Percentiles rank a stretch among this genome's conserved stretches.
Evolutionary conservation across 2,888 invertebrate species (phyloP).

Genomic region (Geotrupes spiniger): DNA sequence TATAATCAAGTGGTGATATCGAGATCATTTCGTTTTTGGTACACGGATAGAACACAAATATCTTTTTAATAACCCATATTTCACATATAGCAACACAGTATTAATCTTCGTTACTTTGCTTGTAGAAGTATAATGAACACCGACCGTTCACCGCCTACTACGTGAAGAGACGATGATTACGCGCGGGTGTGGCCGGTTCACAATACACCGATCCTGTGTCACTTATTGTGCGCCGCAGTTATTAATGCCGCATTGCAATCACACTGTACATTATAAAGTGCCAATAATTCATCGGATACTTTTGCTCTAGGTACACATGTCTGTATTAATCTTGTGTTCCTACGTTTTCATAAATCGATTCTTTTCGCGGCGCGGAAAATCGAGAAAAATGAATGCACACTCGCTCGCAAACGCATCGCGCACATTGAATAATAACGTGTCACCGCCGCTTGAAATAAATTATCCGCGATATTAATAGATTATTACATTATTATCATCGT

Average conservation of each 20-base stretch:
- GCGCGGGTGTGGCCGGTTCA: conserved; percentile 29
- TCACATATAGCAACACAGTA: conserved; percentile 31
- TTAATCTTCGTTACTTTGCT: conserved; percentile 42
- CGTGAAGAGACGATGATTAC: conserved; percentile 31
- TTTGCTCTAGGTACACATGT: conserved; percentile 13
- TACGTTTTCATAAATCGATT: conserved; percentile 6
- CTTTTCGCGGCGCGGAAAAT: not conserved
- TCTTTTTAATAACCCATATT: conserved; percentile 27
- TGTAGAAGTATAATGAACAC: conserved; percentile 40
- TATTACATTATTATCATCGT: conserved; percentile 2
- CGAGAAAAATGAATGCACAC: no score
- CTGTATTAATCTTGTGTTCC: conserved; percentile 9
- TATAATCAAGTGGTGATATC: no score
- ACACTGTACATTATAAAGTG: conserved; percentile 15
- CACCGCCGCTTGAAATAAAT: not conserved
- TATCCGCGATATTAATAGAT: conserved; percentile 2
- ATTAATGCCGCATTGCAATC: conserved; percentile 18
- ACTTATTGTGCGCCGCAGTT: conserved; percentile 20
- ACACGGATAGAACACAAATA: conserved; percentile 11
- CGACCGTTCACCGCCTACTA: conserved; percentile 34
- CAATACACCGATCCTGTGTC: conserved; percentile 26
- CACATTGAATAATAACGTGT: conserved; percentile 4
- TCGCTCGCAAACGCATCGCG: not conserved
- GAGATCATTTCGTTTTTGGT: no score
- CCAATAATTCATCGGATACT: conserved; percentile 13